Base-by-base conservation (phyloP, 2,888 invertebrate genomes). In the Seira ritae region DNA sequence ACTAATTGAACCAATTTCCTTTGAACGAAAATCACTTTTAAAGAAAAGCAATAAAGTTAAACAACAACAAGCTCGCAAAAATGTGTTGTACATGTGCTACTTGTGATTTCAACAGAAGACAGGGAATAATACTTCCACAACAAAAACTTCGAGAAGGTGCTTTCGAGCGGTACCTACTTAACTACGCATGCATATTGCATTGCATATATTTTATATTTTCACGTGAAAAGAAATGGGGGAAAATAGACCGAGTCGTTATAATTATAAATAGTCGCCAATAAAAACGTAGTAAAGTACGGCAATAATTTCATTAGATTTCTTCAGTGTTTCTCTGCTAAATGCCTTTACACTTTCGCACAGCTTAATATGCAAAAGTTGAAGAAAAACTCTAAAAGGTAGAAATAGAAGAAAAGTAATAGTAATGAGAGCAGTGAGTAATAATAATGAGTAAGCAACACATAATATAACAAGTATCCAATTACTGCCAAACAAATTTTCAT, bases 381-480 rank as follows among this genome's bases (percentile, higher is more conserved):
- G n/a, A n/a, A n/a, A n/a, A n/a, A n/a, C n/a, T n/a, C 4, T 42
- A 42, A 42, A 42, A 42, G 42, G 46, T 42, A 46, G 20, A 19
- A 23, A 1, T n/a, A 73, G 10, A 60, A 72, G 31, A 31, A 17
- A 62, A 37, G 12, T 1, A 2, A 62, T 60, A 55, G 20, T 67
- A 60, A 78, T 31, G 20, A 22, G 50, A 70, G 67, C 72, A n/a
- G n/a, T n/a, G n/a, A n/a, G n/a, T n/a, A n/a, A n/a, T n/a, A n/a
- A n/a, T n/a, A n/a, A n/a, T n/a, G n/a, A n/a, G n/a, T n/a, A 72
- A 68, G 55, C 67, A 79, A 66, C 65, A 79, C 79, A n/a, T n/a
- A n/a, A n/a, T n/a, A 73, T 72, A 79, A 79, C 67, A 71, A 79
- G 78, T 24, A 79, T 79, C 79, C 72, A 79, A 79, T 79, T 79